phyloP scores from a whole-genome alignment of 2,797 vertebrate genomes.

The Pseudotriccus pelzelni region DNA sequence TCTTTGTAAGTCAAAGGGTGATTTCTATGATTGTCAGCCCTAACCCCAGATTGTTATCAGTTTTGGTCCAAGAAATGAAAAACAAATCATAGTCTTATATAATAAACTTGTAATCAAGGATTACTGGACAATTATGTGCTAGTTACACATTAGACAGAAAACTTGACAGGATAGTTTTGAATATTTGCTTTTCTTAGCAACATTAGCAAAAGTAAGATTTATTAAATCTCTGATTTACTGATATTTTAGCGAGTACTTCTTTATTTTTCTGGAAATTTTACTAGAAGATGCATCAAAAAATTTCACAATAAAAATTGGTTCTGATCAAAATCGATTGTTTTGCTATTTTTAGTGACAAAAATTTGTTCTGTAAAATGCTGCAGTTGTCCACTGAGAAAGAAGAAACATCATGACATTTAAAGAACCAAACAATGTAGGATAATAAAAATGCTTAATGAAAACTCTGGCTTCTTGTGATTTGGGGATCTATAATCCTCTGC shows the following conservation, averaged over 20 bases:
- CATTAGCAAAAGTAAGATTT: neutral
- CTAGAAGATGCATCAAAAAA: neutral
- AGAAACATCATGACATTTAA: neutral
- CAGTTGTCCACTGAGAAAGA: neutral
- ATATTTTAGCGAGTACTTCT: neutral
- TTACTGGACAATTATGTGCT: neutral
- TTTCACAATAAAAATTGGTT: neutral
- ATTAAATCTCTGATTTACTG: neutral
- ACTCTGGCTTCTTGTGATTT: neutral
- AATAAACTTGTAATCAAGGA: neutral
- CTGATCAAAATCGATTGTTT: neutral
- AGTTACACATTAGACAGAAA: neutral
- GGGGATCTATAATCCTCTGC: no score
- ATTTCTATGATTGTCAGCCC: neutral
- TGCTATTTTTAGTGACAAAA: neutral
- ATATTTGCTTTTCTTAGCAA: neutral
- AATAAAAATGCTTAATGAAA: neutral
- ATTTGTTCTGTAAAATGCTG: neutral
- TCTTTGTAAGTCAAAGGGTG: neutral
- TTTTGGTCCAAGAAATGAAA: neutral
- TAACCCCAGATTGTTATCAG: no score
- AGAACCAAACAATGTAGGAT: rapidly evolving
- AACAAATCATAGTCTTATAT: neutral
- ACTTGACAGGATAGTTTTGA: neutral
- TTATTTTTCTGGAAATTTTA: neutral